Evolutionary conservation across 2,797 vertebrate genomes (phyloP).

Genomic region (Poeciliopsis paucimaculata): DNA sequence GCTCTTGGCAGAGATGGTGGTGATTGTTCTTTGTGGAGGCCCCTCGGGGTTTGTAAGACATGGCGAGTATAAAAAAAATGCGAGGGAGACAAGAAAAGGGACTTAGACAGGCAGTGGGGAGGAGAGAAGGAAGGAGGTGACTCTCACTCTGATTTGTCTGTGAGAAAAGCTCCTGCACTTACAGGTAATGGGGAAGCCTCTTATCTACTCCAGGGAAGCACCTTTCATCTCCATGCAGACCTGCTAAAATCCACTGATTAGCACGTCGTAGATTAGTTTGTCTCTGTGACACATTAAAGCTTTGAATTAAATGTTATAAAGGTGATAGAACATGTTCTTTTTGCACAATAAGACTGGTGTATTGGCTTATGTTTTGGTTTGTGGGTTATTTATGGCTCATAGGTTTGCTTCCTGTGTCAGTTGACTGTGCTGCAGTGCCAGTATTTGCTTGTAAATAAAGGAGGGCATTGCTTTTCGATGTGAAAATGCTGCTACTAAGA

Average conservation of each 20-base stretch:
- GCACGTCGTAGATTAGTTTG: slow-evolving; percentile 13
- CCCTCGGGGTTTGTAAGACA: slow-evolving; percentile 50
- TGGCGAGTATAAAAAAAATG: slow-evolving; percentile 50
- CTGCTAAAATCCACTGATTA: slow-evolving; percentile 45
- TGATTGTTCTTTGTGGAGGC: slow-evolving; percentile 46
- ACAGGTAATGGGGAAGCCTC: slow-evolving; percentile 47
- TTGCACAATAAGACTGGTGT: background rate
- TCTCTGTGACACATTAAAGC: slow-evolving; percentile 23
- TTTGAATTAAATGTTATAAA: slow-evolving; percentile 13
- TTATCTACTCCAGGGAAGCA: slow-evolving; percentile 53
- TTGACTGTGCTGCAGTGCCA: background rate
- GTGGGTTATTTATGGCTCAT: too few relatives aligned
- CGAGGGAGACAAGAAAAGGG: slow-evolving; percentile 31
- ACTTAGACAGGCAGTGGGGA: background rate
- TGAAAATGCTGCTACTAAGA: background rate
- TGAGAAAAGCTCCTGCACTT: slow-evolving; percentile 24
- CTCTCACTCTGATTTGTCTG: slow-evolving; percentile 46
- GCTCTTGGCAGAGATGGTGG: slow-evolving; percentile 50
- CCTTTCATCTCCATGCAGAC: slow-evolving; percentile 40
- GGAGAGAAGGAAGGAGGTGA: slow-evolving; percentile 4
- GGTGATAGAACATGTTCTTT: background rate
- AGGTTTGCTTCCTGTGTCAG: background rate
- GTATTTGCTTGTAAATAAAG: background rate
- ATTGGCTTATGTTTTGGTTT: too few relatives aligned
- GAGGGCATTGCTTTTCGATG: background rate